These are phyloP conservation scores for Chunga burmeisteri DNA, from an alignment of 2,113 vertebrate species.

Conservation along the genomic window DNA sequence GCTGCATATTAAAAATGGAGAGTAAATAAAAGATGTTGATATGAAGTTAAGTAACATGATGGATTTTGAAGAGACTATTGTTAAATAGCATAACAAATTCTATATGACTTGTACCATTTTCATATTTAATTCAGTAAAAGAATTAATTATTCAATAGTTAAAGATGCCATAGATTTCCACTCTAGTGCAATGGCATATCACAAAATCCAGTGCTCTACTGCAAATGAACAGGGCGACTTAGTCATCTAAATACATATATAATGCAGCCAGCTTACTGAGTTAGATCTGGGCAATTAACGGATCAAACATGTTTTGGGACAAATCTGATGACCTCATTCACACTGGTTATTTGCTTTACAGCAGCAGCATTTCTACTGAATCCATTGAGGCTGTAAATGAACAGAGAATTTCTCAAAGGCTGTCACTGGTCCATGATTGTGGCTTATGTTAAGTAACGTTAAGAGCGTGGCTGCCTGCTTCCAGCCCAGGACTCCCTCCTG, in stretches of 20 bases:
- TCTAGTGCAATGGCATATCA: neutral
- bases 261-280: neutral
- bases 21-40: slow-evolving; percentile 1
- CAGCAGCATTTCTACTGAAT: neutral
- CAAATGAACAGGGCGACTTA: neutral
- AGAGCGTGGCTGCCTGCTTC: neutral
- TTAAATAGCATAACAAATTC: slow-evolving; percentile 9
- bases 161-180: neutral
- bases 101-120: neutral
- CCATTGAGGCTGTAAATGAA: neutral
- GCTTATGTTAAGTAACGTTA: neutral
- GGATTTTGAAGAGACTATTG: neutral
- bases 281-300: neutral
- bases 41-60: neutral
- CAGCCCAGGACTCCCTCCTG: neutral
- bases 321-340: neutral
- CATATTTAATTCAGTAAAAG: slow-evolving; percentile 43
- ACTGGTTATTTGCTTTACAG: neutral
- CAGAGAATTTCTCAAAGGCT: neutral
- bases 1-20: neutral
- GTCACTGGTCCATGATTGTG: neutral
- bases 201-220: neutral
- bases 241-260: neutral
- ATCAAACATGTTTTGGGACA: neutral
- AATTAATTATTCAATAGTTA: slow-evolving; percentile 46